phyloP scores from a whole-genome alignment of 2,113 vertebrate species.

The Lethenteron camtschaticum region DNA sequence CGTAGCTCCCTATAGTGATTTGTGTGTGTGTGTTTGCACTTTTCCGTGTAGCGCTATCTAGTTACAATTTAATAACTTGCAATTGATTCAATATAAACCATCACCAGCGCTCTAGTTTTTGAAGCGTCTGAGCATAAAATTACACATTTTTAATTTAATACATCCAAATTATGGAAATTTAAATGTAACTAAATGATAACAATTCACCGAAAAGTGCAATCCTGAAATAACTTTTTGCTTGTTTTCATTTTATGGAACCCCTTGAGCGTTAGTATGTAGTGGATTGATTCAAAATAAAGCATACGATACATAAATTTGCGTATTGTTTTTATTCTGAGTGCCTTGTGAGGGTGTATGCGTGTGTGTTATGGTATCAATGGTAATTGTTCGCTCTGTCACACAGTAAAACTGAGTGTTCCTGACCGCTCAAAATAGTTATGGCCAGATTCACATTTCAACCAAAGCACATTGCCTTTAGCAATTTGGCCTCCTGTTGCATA shows the following conservation, averaged over 20 bases:
- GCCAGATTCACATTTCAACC: too few relatives aligned
- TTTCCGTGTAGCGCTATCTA: background rate
- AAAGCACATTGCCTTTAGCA: too few relatives aligned
- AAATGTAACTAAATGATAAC: background rate
- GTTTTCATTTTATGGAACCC: slow-evolving; percentile 1
- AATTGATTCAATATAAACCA: background rate
- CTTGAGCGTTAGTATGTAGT: slow-evolving; percentile 4
- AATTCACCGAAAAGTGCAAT: background rate
- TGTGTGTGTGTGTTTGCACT: too few relatives aligned
- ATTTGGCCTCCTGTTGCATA: too few relatives aligned
- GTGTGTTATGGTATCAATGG: too few relatives aligned
- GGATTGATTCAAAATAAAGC: slow-evolving; percentile 1
- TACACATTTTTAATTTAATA: background rate
- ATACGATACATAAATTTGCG: background rate
- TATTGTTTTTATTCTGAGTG: background rate
- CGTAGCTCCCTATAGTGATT: too few relatives aligned
- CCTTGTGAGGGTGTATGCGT: too few relatives aligned
- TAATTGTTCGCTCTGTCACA: too few relatives aligned
- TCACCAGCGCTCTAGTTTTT: background rate
- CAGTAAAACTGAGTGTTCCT: too few relatives aligned
- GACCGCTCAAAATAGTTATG: too few relatives aligned
- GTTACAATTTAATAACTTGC: background rate
- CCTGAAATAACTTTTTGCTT: background rate
- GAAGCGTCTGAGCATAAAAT: background rate
- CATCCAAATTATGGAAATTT: background rate